Base-by-base conservation (phyloP, 1,140 invertebrate species). In the Brachionus koreanus region DNA sequence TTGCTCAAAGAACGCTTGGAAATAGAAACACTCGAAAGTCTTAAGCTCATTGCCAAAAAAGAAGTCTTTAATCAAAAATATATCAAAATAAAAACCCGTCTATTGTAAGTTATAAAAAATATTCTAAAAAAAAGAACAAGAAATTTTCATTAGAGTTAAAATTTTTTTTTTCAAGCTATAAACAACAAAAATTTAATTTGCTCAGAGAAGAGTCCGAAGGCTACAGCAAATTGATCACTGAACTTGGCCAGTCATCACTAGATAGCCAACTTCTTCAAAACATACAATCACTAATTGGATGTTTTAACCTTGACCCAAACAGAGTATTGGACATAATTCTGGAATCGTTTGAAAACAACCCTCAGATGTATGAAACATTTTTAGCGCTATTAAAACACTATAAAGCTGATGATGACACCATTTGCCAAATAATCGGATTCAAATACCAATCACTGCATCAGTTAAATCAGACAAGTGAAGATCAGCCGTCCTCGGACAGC, bases 161-260 rank as follows among this genome's bases (percentile, higher is more conserved):
- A 84, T 33, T 75, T 84, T 77, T 35, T 23, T 72, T 63, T 86
- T 92, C 83, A 88, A 98, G 96, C 88, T 99, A 98, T 87, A 99
- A 99, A 88, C 98, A 99, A 88, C 92, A 96, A 84, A 98, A 99
- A 86, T 99, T 98, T 88, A 99, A 99, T 90, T 90, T 99, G 83
- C 94, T 98, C 86, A 91, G 97, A 72, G 98, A 99, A 90, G 98
- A 99, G 89, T 97, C 93, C 90, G 98, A 99, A 92, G 98, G 98
- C 4, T 99, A 97, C 90, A 93, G 96, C 4, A 99, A 99, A 89
- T 90, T 99, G 5, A 93, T 98, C 46, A 93, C 94, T n/a, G 97
- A 98, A 90, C 90, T 98, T 81, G 96, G 94, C 91, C 94, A 95
- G 37, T 87, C 87, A 16, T 84, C 87, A n/a, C 83, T 85, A 9